These are phyloP conservation scores for Patagioenas fasciata DNA, from an alignment of 2,113 vertebrate species.

Conservation along the genomic window DNA sequence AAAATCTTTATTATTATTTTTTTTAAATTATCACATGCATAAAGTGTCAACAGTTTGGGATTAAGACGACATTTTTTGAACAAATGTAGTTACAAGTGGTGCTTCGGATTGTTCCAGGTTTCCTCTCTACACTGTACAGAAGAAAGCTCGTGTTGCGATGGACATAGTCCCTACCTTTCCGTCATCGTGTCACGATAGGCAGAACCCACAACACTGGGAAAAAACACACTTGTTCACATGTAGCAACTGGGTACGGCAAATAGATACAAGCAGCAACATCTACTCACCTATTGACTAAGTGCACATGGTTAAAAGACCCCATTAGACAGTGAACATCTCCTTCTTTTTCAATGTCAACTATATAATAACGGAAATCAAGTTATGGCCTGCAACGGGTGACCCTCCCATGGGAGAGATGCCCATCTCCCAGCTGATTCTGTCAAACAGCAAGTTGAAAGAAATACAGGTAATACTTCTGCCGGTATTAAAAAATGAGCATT, in stretches of 20 bases:
- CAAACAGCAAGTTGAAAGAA: background rate
- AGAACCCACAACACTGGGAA: conserved; percentile 60
- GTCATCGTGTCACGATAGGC: conserved; percentile 26
- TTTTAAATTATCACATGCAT: conserved; percentile 73
- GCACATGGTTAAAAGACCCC: conserved; percentile 58
- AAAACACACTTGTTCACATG: conserved; percentile 66
- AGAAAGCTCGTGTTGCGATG: conserved; percentile 20
- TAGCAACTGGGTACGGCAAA: conserved; percentile 62
- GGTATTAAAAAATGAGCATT: background rate
- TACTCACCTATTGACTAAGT: conserved; percentile 68
- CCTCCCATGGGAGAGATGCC: background rate
- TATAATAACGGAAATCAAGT: background rate
- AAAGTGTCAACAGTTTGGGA: conserved; percentile 73
- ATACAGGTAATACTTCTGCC: background rate
- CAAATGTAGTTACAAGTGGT: conserved; percentile 63
- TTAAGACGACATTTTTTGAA: conserved; percentile 57
- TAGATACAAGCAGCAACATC: conserved; percentile 70
- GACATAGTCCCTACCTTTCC: conserved; percentile 7
- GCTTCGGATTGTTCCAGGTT: conserved; percentile 6
- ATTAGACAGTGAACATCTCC: background rate
- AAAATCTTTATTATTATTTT: conserved; percentile 67
- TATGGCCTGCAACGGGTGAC: background rate
- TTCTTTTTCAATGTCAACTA: background rate
- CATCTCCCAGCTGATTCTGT: background rate
- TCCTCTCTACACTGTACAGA: conserved; percentile 49